phyloP scores from a whole-genome alignment of 2,113 vertebrate species.

The Bubo scandiacus region DNA sequence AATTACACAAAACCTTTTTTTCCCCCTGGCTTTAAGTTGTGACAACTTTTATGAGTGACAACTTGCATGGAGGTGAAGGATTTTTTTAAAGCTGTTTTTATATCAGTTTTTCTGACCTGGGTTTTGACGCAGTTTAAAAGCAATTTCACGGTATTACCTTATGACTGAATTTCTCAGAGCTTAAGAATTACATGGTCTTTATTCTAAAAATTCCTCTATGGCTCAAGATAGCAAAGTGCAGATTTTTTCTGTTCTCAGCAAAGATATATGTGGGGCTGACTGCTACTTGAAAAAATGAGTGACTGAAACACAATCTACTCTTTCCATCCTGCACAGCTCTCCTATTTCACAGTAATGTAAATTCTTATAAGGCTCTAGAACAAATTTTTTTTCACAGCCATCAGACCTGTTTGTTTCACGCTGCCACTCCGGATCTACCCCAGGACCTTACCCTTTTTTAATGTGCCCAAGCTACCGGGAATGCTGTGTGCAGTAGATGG shows the following conservation, averaged over 20 bases:
- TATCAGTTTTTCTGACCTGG: neutral
- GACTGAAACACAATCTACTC: neutral
- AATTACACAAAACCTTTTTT: neutral
- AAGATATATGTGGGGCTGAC: neutral
- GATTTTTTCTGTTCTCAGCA: neutral
- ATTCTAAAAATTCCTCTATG: neutral
- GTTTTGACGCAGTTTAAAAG: neutral
- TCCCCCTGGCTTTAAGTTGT: neutral
- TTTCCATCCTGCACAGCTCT: neutral
- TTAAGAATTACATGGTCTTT: neutral
- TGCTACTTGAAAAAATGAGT: neutral
- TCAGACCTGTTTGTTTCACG: neutral
- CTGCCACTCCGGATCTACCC: too few relatives aligned
- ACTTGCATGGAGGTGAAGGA: neutral
- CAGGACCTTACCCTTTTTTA: neutral
- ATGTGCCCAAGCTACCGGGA: neutral
- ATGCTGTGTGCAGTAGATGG: conserved; percentile 34
- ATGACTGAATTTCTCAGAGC: neutral
- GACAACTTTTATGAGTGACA: neutral
- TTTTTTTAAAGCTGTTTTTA: neutral
- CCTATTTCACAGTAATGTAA: neutral
- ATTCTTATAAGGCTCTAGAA: neutral
- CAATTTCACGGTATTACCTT: neutral
- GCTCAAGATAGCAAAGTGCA: neutral
- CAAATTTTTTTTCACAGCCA: neutral